Conservation (phyloP, 2,113 vertebrate genomes). For the Rissa tridactyla region DNA sequence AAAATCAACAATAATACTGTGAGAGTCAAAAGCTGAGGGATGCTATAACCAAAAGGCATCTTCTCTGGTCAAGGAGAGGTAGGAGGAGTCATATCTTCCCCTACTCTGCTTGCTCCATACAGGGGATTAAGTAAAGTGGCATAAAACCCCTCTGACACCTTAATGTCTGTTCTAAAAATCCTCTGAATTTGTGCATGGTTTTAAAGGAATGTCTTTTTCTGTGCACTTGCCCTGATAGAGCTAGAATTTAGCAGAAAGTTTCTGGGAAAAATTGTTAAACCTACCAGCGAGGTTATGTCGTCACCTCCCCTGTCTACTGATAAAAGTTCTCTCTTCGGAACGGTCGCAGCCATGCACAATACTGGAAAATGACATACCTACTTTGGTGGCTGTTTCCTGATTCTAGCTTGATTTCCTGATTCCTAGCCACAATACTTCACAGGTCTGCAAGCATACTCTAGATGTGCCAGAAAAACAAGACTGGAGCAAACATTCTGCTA, state of each 20-base stretch:
- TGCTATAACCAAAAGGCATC: neutral
- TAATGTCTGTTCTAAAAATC: neutral
- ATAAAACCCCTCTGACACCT: neutral
- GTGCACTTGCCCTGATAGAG: neutral
- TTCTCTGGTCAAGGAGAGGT: neutral
- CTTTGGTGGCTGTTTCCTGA: neutral
- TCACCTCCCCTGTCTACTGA: neutral
- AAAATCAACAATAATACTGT: neutral
- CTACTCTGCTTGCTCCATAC: neutral
- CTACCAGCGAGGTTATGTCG: neutral
- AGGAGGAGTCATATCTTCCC: neutral
- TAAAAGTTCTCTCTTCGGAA: neutral
- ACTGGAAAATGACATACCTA: neutral
- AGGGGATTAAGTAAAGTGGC: neutral
- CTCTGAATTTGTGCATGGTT: neutral
- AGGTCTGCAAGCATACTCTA: neutral
- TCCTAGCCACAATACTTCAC: neutral
- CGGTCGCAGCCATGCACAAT: neutral
- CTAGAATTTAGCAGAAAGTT: neutral
- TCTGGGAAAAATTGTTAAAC: neutral
- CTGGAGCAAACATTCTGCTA: neutral
- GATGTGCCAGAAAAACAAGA: neutral
- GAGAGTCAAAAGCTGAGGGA: neutral
- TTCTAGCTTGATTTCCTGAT: neutral
- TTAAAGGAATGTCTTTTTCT: neutral